These are phyloP conservation scores for Synchiropus splendidus DNA, from an alignment of 2,113 vertebrate species.

Conservation along the genomic window DNA sequence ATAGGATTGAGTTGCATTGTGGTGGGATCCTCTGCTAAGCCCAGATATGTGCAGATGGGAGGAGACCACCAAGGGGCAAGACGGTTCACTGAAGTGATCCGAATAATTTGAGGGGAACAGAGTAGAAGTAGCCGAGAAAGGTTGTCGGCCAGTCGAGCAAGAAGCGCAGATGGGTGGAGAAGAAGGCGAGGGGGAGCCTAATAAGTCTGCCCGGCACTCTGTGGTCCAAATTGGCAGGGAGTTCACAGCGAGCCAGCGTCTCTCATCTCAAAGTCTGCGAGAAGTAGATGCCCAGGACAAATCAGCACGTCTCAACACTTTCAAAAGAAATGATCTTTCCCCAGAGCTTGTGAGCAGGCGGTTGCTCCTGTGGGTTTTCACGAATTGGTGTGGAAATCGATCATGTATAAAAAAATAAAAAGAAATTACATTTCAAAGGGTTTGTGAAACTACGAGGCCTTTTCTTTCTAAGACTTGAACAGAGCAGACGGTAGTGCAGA, in stretches of 20 bases:
- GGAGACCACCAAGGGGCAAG: no score
- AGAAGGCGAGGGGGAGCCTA: slow-evolving; percentile 1
- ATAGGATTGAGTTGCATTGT: slow-evolving; percentile 19
- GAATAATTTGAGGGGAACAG: no score
- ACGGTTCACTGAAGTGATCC: no score
- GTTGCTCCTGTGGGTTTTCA: slow-evolving; percentile 37
- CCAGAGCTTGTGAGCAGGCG: slow-evolving; percentile 44
- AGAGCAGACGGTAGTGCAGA: slow-evolving; percentile 44
- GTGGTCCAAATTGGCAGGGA: slow-evolving; percentile 46
- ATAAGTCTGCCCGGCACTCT: slow-evolving; percentile 25
- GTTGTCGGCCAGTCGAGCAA: no score
- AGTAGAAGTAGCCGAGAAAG: no score
- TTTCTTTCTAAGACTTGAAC: slow-evolving; percentile 33
- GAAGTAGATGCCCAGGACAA: slow-evolving; percentile 49
- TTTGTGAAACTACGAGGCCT: slow-evolving; percentile 42
- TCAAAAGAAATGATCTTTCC: slow-evolving; percentile 43
- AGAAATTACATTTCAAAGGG: slow-evolving; percentile 57
- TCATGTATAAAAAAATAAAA: slow-evolving; percentile 51
- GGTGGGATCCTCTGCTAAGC: no score
- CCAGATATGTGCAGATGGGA: no score
- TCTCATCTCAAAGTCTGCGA: slow-evolving; percentile 46
- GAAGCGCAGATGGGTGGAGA: neutral
- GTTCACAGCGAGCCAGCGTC: slow-evolving; percentile 48
- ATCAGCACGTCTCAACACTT: slow-evolving; percentile 46
- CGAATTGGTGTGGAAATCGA: slow-evolving; percentile 48